Evolutionary conservation across 1,140 invertebrate species (phyloP).

Genomic region (Tyrophagus putrescentiae): DNA sequence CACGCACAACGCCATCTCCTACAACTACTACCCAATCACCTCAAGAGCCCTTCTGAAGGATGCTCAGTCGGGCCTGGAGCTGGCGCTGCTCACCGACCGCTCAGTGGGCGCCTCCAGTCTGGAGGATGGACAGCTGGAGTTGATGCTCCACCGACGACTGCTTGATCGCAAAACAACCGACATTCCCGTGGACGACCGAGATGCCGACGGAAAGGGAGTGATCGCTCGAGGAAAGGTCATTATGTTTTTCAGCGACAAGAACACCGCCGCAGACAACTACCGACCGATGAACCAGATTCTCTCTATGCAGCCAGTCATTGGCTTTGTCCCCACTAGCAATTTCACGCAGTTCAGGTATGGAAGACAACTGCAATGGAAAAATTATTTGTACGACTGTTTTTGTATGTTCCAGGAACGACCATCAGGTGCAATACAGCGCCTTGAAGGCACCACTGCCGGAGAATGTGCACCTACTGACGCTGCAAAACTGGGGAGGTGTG

Average conservation of each 20-base stretch:
- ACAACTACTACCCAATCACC: slow-evolving; percentile 40
- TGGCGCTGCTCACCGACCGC: slow-evolving; percentile 56
- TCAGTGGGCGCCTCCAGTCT: slow-evolving; percentile 70
- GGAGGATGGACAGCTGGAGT: slow-evolving; percentile 21
- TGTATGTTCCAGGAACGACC: no score
- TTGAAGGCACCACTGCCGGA: slow-evolving; percentile 42
- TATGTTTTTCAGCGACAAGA: slow-evolving; percentile 27
- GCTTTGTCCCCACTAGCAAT: no score
- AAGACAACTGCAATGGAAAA: slow-evolving; percentile 33
- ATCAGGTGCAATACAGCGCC: no score
- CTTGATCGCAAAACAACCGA: no score
- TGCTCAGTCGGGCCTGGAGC: slow-evolving; percentile 24
- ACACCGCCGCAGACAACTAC: slow-evolving; percentile 33
- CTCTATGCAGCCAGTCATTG: slow-evolving; percentile 35
- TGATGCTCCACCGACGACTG: slow-evolving; percentile 56
- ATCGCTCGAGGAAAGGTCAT: slow-evolving; percentile 58
- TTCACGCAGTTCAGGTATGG: no score
- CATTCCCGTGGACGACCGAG: slow-evolving; percentile 77
- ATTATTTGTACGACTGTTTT: no score
- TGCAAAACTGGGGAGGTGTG: slow-evolving; percentile 78
- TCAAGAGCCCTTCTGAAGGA: slow-evolving; percentile 31
- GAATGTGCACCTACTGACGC: slow-evolving; percentile 66
- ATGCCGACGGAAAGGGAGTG: slow-evolving; percentile 48
- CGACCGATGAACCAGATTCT: slow-evolving; percentile 35
- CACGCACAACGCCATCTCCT: slow-evolving; percentile 33